Conservation (phyloP, 2,888 invertebrate genomes). For the Proisotoma minuta region DNA sequence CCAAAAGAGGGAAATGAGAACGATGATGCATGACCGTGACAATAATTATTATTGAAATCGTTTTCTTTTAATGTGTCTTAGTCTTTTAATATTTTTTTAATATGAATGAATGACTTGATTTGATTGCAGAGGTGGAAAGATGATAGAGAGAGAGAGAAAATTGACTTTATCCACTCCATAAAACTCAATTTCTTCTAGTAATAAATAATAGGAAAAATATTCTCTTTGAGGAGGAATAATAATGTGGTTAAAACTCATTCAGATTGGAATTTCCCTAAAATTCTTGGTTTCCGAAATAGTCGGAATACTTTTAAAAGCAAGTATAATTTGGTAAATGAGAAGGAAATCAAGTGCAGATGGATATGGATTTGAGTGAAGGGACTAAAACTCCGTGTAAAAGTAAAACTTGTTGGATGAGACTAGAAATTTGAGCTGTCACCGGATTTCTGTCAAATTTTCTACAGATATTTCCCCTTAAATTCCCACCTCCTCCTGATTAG, state of each 20-base stretch:
- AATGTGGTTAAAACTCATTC: no score
- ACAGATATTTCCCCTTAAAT: background rate
- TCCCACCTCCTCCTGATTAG: background rate
- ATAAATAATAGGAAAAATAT: background rate
- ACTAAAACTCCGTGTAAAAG: background rate
- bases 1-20: background rate
- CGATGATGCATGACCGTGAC: background rate
- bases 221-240: no score
- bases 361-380: no score
- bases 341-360: no score
- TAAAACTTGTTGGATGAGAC: background rate
- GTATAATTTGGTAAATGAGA: no score
- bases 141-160: background rate
- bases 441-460: slow-evolving; percentile 1
- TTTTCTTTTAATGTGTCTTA: no score
- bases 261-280: background rate
- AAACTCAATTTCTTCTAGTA: background rate
- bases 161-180: background rate
- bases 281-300: background rate
- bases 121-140: slow-evolving; percentile 1
- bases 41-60: no score
- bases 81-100: no score
- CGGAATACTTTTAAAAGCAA: no score
- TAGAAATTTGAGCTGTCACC: background rate
- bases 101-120: background rate